Percentiles rank a stretch among this genome's conserved stretches.
These are phyloP conservation scores for Platysteira castanea DNA, from an alignment of 2,113 vertebrate species.

Conservation along the genomic window DNA sequence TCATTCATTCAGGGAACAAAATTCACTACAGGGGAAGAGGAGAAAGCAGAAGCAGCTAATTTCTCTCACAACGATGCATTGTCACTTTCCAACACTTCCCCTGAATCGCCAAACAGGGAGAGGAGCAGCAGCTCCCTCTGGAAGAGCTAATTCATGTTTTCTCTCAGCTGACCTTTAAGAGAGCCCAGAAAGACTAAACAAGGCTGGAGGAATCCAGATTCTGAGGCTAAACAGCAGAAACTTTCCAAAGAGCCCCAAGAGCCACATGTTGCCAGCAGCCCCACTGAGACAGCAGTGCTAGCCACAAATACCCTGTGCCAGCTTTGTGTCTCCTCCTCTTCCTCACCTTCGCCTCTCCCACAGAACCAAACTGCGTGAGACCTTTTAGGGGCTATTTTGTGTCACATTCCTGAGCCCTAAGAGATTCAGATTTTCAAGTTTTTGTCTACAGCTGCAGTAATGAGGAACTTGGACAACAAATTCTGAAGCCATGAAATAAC, in stretches of 20 bases:
- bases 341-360: neutral
- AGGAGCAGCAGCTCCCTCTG: neutral
- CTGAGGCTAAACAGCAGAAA: neutral
- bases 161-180: constrained; percentile 5
- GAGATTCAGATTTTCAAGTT: neutral
- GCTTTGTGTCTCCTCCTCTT: neutral
- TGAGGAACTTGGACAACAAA: neutral
- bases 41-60: neutral
- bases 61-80: neutral
- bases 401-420: neutral
- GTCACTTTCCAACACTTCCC: too few relatives aligned
- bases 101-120: neutral
- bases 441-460: neutral
- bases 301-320: neutral
- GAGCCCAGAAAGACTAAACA: constrained; percentile 23
- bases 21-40: neutral
- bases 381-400: neutral
- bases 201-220: neutral
- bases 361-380: neutral
- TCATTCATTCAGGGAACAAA: neutral
- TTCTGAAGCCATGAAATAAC: neutral
- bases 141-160: neutral
- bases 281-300: neutral
- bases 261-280: neutral
- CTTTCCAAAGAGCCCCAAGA: neutral